These are phyloP conservation scores for Psettodes erumei DNA, from an alignment of 2,113 vertebrate species.

Conservation along the genomic window DNA sequence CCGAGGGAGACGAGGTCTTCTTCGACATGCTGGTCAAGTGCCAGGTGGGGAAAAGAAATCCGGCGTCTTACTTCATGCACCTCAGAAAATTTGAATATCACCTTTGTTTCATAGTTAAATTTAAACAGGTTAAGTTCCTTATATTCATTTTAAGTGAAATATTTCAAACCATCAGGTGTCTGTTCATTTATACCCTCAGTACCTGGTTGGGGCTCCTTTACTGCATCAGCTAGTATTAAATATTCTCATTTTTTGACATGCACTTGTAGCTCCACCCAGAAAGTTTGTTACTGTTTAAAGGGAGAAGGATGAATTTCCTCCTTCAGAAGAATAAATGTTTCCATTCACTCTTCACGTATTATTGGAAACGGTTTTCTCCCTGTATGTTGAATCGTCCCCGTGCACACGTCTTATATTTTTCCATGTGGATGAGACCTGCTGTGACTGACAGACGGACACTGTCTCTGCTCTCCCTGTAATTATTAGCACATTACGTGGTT, in stretches of 20 bases:
- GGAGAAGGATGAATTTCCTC: not conserved
- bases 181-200: no score
- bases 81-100: no score
- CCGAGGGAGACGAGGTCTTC: constrained; percentile 91
- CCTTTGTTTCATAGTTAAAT: no score
- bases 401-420: not conserved
- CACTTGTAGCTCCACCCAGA: no score
- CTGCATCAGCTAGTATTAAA: no score
- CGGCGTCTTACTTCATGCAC: no score
- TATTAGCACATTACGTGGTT: not conserved
- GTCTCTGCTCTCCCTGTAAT: not conserved
- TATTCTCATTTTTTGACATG: no score
- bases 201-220: no score
- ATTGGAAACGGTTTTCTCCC: not conserved
- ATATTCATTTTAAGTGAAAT: no score
- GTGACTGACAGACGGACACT: not conserved
- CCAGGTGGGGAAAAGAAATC: constrained; percentile 82
- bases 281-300: not conserved
- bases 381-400: not conserved
- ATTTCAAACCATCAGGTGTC: no score
- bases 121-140: no score
- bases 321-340: not conserved
- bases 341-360: no score
- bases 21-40: constrained; percentile 94
- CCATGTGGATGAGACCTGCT: not conserved